phyloP scores from a whole-genome alignment of 2,888 invertebrate genomes.

The Drosophila buzzatii region DNA sequence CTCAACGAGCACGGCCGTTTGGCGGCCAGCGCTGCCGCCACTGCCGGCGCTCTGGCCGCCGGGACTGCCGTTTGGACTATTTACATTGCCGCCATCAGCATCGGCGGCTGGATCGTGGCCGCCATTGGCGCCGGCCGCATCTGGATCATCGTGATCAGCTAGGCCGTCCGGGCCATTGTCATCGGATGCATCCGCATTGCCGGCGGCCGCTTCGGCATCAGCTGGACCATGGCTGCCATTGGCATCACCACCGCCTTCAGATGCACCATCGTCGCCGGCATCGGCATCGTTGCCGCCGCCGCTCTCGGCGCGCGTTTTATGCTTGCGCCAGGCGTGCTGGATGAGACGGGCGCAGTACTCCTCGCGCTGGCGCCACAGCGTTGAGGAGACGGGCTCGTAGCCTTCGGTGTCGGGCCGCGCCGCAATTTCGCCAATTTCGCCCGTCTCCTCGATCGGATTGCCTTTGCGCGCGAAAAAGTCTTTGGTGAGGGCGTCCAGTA shows the following conservation, averaged over 20 bases:
- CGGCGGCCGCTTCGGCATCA: constrained; percentile 55
- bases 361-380: constrained; percentile 97
- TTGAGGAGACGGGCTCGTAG: constrained; percentile 97
- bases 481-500: constrained; percentile 98
- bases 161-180: background rate
- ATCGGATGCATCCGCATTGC: constrained; percentile 71
- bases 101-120: constrained; percentile 79
- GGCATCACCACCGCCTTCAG: constrained; percentile 73
- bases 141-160: constrained; percentile 49
- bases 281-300: constrained; percentile 83
- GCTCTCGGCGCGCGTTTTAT: constrained; percentile 89
- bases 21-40: constrained; percentile 85
- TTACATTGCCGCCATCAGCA: constrained; percentile 18
- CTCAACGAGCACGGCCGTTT: constrained; percentile 94
- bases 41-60: constrained; percentile 87
- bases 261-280: constrained; percentile 61
- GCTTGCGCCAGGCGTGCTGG: constrained; percentile 97
- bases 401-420: constrained; percentile 94
- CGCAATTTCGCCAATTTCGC: constrained; percentile 93
- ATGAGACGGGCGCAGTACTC: constrained; percentile 98
- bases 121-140: constrained; percentile 23
- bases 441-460: constrained; percentile 96
- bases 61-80: constrained; percentile 59
- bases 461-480: constrained; percentile 99
- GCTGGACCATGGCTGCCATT: constrained; percentile 65